Conservation (phyloP, 2,797 vertebrate genomes). For the Xenopus petersii region DNA sequence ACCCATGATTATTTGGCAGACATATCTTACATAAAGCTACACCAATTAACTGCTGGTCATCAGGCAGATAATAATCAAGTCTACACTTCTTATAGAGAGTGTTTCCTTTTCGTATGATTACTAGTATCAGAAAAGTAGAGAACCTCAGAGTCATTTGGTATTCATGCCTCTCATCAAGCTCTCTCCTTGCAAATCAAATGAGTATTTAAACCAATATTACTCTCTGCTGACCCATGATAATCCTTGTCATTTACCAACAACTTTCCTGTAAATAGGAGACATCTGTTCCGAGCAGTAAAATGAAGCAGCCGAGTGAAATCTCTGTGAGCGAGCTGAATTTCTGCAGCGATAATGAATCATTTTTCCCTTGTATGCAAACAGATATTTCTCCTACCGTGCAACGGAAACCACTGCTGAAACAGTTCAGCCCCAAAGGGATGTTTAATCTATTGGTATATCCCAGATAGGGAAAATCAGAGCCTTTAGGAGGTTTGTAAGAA, state of each 20-base stretch:
- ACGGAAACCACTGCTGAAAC: not conserved
- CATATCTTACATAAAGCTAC: no score
- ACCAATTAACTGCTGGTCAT: no score
- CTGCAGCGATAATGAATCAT: constrained; percentile 11
- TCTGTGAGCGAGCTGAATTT: constrained; percentile 4
- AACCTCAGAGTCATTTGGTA: no score
- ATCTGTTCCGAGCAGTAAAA: constrained; percentile 20
- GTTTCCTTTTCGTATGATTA: no score
- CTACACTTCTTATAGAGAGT: no score
- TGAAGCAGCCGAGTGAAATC: constrained; percentile 13
- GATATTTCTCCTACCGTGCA: constrained; percentile 7
- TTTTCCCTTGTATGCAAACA: constrained; percentile 2
- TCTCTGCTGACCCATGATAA: constrained; percentile 28
- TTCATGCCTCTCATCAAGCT: no score
- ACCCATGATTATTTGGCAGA: no score
- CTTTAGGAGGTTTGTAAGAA: no score
- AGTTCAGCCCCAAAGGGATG: not conserved
- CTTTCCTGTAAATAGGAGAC: constrained; percentile 25
- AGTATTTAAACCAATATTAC: constrained; percentile 15
- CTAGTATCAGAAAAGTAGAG: no score
- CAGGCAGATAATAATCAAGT: no score
- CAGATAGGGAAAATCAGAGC: no score
- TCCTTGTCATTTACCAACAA: constrained; percentile 29
- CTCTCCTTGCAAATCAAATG: constrained; percentile 12
- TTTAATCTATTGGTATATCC: no score